A percentile compares a stretch with the other conserved stretches of the same genome.
phyloP scores from a whole-genome alignment of 2,113 vertebrate species.

The Oreochromis niloticus region DNA sequence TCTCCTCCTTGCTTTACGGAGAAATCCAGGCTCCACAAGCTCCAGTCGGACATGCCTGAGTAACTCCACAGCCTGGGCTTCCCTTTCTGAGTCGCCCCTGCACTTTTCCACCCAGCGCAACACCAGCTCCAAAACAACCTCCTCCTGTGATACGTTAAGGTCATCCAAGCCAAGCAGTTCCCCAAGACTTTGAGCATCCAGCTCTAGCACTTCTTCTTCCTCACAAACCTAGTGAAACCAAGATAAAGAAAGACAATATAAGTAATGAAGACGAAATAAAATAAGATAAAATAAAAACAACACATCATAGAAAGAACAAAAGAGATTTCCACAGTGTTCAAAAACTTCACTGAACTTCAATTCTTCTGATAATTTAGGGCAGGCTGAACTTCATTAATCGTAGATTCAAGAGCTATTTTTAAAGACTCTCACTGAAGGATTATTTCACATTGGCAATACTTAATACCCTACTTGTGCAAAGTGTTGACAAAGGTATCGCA shows the following conservation, averaged over 20 bases:
- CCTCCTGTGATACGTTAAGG: slow-evolving; percentile 86
- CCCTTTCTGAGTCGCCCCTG: slow-evolving; percentile 52
- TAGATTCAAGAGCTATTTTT: neutral
- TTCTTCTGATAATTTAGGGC: neutral
- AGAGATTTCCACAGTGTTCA: neutral
- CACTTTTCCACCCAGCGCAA: slow-evolving; percentile 81
- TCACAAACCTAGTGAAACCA: slow-evolving; percentile 75
- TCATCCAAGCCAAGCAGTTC: slow-evolving; percentile 84
- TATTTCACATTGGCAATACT: neutral
- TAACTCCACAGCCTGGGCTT: slow-evolving; percentile 74
- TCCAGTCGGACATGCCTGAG: slow-evolving; percentile 80
- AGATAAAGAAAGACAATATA: neutral
- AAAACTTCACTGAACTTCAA: neutral
- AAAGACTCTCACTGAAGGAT: neutral
- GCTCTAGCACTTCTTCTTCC: slow-evolving; percentile 86
- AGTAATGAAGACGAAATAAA: neutral
- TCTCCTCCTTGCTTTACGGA: slow-evolving; percentile 79
- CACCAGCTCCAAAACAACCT: slow-evolving; percentile 84
- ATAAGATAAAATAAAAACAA: neutral
- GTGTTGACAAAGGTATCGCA: slow-evolving; percentile 80
- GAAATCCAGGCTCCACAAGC: slow-evolving; percentile 82
- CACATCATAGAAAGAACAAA: neutral
- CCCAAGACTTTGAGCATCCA: slow-evolving; percentile 78
- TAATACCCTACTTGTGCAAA: slow-evolving; percentile 65
- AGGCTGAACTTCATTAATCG: neutral